These are phyloP conservation scores for Danionella cerebrum DNA, from an alignment of 2,113 vertebrate species.

Conservation along the genomic window DNA sequence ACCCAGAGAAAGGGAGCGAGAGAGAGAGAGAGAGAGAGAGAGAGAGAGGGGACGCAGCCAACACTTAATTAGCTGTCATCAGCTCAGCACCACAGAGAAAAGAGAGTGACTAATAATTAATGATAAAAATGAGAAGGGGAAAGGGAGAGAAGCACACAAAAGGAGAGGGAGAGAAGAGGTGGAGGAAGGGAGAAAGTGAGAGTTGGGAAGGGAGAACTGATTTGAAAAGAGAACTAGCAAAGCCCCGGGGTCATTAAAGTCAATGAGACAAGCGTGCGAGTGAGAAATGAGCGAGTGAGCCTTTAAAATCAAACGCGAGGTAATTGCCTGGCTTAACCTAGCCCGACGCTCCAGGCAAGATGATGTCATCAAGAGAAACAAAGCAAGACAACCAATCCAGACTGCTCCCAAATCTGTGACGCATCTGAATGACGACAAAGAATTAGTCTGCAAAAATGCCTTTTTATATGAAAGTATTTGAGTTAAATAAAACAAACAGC, in stretches of 20 bases:
- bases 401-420: constrained; percentile 1
- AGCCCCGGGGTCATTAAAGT: constrained; percentile 37
- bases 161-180: constrained; percentile 18
- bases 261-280: constrained; percentile 36
- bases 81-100: constrained; percentile 42
- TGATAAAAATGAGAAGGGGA: constrained; percentile 43
- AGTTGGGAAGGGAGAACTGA: constrained; percentile 26
- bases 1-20: background rate
- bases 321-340: constrained; percentile 39
- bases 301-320: constrained; percentile 34
- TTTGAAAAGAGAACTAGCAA: constrained; percentile 32
- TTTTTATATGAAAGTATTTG: too few species aligned
- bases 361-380: constrained; percentile 29
- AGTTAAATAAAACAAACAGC: too few species aligned
- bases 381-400: constrained; percentile 9
- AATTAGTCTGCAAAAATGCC: constrained; percentile 3
- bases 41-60: constrained; percentile 36
- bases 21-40: constrained; percentile 20
- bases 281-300: constrained; percentile 32
- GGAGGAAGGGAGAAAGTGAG: background rate
- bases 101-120: constrained; percentile 51
- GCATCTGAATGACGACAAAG: constrained; percentile 15
- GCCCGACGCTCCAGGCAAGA: constrained; percentile 12
- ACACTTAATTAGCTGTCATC: constrained; percentile 52
- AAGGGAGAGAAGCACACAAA: constrained; percentile 32